Conservation (phyloP, 2,113 vertebrate species). For the Ameiurus melas region DNA sequence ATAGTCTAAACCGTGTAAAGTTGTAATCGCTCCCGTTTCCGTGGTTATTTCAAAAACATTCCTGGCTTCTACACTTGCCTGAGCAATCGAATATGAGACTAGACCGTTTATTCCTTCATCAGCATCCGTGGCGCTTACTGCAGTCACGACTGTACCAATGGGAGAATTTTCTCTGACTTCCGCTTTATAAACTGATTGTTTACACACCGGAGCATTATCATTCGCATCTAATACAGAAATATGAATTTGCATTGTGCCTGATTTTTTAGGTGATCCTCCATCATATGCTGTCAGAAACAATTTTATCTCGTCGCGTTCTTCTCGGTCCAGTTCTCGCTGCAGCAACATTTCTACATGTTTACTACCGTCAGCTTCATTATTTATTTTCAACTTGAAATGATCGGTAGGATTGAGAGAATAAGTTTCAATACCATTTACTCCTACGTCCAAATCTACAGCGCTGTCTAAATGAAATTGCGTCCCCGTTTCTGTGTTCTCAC, state of each 20-base stretch:
- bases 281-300: slow-evolving; percentile 70
- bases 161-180: slow-evolving; percentile 62
- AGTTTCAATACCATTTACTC: slow-evolving; percentile 65
- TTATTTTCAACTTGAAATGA: slow-evolving; percentile 23
- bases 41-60: slow-evolving; percentile 56
- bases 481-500: slow-evolving; percentile 40
- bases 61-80: slow-evolving; percentile 54
- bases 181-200: slow-evolving; percentile 60
- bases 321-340: slow-evolving; percentile 65
- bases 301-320: slow-evolving; percentile 60
- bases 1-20: slow-evolving; percentile 64
- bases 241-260: slow-evolving; percentile 60
- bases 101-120: slow-evolving; percentile 67
- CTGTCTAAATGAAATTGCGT: slow-evolving; percentile 63
- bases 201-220: slow-evolving; percentile 72
- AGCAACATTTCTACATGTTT: slow-evolving; percentile 70
- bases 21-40: not conserved
- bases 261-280: slow-evolving; percentile 65
- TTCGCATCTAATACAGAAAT: slow-evolving; percentile 70
- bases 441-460: slow-evolving; percentile 71
- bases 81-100: slow-evolving; percentile 66
- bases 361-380: slow-evolving; percentile 47
- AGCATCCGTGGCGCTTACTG: slow-evolving; percentile 65
- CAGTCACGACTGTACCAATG: slow-evolving; percentile 57
- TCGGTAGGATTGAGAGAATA: slow-evolving; percentile 60